Evolutionary conservation across 1,140 invertebrate genomes (phyloP).

Genomic region (Olivierus martensii): DNA sequence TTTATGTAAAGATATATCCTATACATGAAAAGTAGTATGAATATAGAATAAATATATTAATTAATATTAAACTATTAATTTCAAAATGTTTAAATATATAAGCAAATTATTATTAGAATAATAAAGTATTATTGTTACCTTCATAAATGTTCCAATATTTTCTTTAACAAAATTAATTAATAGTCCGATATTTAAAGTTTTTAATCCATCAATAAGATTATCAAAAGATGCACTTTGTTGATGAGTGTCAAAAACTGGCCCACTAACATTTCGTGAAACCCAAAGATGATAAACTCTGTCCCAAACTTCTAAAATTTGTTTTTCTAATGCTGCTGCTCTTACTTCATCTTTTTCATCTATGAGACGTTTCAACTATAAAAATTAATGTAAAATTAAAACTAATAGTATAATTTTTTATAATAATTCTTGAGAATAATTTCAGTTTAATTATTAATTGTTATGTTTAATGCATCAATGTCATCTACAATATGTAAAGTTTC

Average conservation of each 20-base stretch:
- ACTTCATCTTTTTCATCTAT: conserved; percentile 63
- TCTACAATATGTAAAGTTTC: too few relatives aligned
- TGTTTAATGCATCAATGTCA: too few relatives aligned
- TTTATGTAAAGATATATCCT: too few relatives aligned
- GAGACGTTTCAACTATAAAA: conserved; percentile 49
- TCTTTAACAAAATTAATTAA: conserved; percentile 71
- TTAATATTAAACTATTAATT: too few relatives aligned
- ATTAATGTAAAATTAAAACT: neutral
- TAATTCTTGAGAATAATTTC: neutral
- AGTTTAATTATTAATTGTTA: neutral
- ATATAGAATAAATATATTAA: too few relatives aligned
- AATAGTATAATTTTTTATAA: neutral
- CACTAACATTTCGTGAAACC: conserved; percentile 47
- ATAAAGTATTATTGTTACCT: conserved; percentile 49
- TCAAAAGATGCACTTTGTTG: conserved; percentile 45
- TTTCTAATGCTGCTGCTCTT: conserved; percentile 71
- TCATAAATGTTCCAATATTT: conserved; percentile 79
- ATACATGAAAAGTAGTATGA: too few relatives aligned
- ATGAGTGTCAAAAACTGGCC: neutral
- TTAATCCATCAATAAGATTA: conserved; percentile 52
- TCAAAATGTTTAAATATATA: too few relatives aligned
- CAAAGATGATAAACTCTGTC: conserved; percentile 84
- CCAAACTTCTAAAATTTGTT: conserved; percentile 82
- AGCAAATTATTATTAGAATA: too few relatives aligned
- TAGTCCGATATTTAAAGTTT: conserved; percentile 58